Base-by-base conservation (phyloP, 2,113 vertebrate genomes). In the Cyprinodon variegatus region DNA sequence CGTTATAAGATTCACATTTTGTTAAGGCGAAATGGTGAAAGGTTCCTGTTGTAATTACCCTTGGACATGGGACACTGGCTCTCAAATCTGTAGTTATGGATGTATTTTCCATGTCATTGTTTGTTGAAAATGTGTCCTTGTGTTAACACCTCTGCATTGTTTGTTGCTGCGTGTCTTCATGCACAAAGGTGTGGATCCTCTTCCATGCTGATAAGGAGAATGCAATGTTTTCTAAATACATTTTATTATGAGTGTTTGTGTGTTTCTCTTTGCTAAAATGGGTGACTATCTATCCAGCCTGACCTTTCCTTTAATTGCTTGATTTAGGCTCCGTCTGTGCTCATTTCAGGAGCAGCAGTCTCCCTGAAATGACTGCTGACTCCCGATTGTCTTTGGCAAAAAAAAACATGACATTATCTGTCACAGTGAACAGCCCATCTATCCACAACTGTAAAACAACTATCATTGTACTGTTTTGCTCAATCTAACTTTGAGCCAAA, bases 301-400 rank as follows among this genome's bases (percentile, higher is more conserved):
- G 93, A 94, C 93, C 93, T 95, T 95, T 94, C 81, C 86, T 78
- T 89, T 94, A 93, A 94, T 93, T 93, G 92, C 89, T 90, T 89
- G 78, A 86, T 93, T 93, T 91, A 89, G 85, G 86, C 90, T 88
- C 87, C 74, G 79, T 89, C 89, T 91, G 81, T 83, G 88, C 90
- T 88, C 76, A 88, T 86, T 90, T 86, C 79, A 77, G 83, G 80
- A 81, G 50, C 82, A 83, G 75, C 59, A 4, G 78, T 65, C 83
- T 82, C 72, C 79, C 84, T 79, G 76, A 91, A 88, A 89, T 84
- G 81, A 86, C 88, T 88, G 83, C 77, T 76, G 90, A 90, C 88
- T 92, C 88, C 80, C 84, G 89, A 83, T 90, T 89, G 90, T 92
- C 86, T 90, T 83, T 0, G 59, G 79, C 60, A 65, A 74, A 89